phyloP scores from a whole-genome alignment of 2,797 vertebrate genomes.

The Leptodactylus fallax region DNA sequence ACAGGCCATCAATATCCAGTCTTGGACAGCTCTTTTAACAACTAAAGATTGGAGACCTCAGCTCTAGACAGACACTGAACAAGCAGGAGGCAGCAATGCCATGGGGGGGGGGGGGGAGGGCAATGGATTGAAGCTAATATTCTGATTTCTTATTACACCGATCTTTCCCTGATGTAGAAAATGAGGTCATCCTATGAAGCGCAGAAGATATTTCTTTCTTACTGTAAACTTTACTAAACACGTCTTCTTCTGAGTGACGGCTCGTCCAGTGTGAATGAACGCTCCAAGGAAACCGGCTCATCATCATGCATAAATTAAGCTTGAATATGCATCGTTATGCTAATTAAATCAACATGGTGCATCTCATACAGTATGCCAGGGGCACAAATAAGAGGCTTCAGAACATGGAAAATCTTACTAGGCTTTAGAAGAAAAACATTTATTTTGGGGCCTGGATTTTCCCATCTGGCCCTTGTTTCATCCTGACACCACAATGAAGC shows the following conservation, averaged over 20 bases:
- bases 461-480: background rate
- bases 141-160: background rate
- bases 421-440: background rate
- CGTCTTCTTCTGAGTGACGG: background rate
- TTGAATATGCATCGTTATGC: constrained; percentile 20
- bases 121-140: background rate
- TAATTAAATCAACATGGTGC: constrained; percentile 13
- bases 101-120: background rate
- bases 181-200: too few species aligned
- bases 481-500: background rate
- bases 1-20: too few species aligned
- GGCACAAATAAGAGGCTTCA: background rate
- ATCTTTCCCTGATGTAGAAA: background rate
- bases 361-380: background rate
- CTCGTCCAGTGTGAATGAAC: constrained; percentile 21
- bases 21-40: background rate
- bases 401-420: background rate
- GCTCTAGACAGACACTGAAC: background rate
- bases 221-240: background rate
- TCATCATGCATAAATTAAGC: constrained; percentile 9
- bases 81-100: background rate
- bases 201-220: background rate
- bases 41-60: background rate
- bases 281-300: constrained; percentile 22
- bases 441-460: background rate